Conservation (phyloP, 2,113 vertebrate genomes). For the Sciurus niger region DNA sequence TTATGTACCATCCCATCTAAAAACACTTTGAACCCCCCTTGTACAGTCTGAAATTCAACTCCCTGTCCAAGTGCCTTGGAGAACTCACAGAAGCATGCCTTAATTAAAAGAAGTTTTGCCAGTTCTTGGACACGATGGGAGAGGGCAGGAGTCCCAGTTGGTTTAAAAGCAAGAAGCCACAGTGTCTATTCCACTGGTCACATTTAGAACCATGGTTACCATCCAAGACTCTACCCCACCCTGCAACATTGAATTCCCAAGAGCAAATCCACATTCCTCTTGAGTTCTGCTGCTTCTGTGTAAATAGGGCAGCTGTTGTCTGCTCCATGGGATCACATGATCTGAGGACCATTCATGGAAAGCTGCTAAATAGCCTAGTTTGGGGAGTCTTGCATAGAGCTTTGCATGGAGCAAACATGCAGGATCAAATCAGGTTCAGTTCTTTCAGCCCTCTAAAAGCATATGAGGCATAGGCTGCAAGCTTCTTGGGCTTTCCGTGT, state of each 20-base stretch:
- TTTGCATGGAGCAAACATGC: constrained; percentile 58
- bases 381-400: constrained; percentile 48
- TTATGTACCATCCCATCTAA: constrained; percentile 58
- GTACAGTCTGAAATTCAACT: not conserved
- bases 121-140: constrained; percentile 47
- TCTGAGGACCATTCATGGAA: constrained; percentile 59
- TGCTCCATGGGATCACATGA: not conserved
- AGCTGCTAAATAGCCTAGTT: constrained; percentile 76
- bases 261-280: constrained; percentile 58
- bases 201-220: constrained; percentile 40
- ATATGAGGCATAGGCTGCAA: not conserved
- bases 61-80: constrained; percentile 85
- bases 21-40: constrained; percentile 39
- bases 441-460: constrained; percentile 42
- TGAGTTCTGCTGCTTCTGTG: constrained; percentile 38
- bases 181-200: not conserved
- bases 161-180: constrained; percentile 60
- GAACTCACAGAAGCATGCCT: constrained; percentile 79
- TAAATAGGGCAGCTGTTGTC: constrained; percentile 54
- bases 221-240: not conserved
- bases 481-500: constrained; percentile 41
- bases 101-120: constrained; percentile 77
- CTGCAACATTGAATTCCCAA: constrained; percentile 6
- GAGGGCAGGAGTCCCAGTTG: constrained; percentile 32
- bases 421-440: constrained; percentile 19